Base-by-base conservation (phyloP, 2,888 invertebrate species). In the Dioctria rufipes region DNA sequence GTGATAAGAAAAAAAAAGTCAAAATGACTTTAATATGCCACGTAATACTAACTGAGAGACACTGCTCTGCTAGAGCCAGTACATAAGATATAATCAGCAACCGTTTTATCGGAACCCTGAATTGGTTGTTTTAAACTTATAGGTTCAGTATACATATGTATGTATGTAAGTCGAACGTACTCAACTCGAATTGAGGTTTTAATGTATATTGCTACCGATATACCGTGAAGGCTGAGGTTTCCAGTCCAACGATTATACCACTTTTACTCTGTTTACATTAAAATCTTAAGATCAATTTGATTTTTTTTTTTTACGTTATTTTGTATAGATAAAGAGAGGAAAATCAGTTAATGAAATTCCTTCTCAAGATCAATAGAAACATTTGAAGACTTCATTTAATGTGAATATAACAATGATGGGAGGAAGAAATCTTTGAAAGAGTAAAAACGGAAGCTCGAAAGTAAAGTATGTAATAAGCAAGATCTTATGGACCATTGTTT, bases 141-240 rank as follows among this genome's bases (percentile, higher is more conserved):
- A 25, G 25, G 25, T 25, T 25, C 25, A 25, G n/a, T n/a, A n/a
- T n/a, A n/a, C 2, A 2, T 25, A 25, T 25, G 25, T 25, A 25
- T 25, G 25, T 25, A 25, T 25, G 25, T 25, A 25, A 25, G 25
- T 25, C 25, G 25, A 25, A 25, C 25, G 25, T 25, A 25, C 2
- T 25, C 25, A 25, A 2, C 25, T 25, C 25, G 2, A 25, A 25
- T 25, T 25, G 25, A 25, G 25, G 25, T 25, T 25, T 25, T 25
- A 25, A 2, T 25, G 25, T 25, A 25, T 13, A n/a, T 8, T 40
- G 46, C 46, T 5, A 25, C 42, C 73, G 54, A 58, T 58, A 2
- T 40, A 73, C 60, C 60, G 58, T 58, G 73, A 73, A 58, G 58
- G 73, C 60, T 73, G 58, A 73, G 60, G 42, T 73, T 73, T 73